phyloP scores from a whole-genome alignment of 2,797 vertebrate genomes.

The Cyprinodon diabolis region DNA sequence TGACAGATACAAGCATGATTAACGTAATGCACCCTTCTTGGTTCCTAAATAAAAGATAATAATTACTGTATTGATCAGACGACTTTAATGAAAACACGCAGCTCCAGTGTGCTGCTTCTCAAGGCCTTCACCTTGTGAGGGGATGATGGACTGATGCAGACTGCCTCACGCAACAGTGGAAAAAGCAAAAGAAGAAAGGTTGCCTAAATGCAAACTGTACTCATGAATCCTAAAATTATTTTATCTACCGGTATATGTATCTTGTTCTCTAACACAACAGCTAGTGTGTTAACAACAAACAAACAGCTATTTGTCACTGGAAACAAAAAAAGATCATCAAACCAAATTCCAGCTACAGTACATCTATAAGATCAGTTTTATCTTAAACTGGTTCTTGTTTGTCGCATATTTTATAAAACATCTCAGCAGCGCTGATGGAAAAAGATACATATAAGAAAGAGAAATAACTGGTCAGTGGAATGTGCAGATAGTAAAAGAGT shows the following conservation, averaged over 20 bases:
- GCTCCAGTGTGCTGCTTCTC: slow-evolving; percentile 33
- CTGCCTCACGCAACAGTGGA: slow-evolving; percentile 24
- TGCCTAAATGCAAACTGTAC: neutral
- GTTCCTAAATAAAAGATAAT: slow-evolving; percentile 27
- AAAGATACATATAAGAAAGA: neutral
- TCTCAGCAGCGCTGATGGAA: neutral
- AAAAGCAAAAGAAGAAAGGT: neutral
- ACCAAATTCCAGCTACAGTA: no score
- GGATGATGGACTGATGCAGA: slow-evolving; percentile 55
- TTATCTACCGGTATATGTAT: neutral
- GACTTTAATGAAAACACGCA: slow-evolving; percentile 20
- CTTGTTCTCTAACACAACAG: neutral
- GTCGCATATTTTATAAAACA: neutral
- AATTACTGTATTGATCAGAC: slow-evolving; percentile 27
- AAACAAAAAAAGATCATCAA: neutral
- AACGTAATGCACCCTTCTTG: slow-evolving; percentile 17
- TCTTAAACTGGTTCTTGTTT: neutral
- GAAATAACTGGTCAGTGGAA: neutral
- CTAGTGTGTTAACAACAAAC: neutral
- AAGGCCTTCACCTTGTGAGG: slow-evolving; percentile 41
- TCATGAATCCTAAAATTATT: neutral
- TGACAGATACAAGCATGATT: slow-evolving; percentile 31
- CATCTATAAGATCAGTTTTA: neutral
- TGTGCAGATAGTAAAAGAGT: neutral
- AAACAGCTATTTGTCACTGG: neutral